Percentiles rank a stretch among this genome's conserved stretches.
Evolutionary conservation across 2,113 vertebrate species (phyloP).

Genomic region (Mesembrinibis cayennensis): DNA sequence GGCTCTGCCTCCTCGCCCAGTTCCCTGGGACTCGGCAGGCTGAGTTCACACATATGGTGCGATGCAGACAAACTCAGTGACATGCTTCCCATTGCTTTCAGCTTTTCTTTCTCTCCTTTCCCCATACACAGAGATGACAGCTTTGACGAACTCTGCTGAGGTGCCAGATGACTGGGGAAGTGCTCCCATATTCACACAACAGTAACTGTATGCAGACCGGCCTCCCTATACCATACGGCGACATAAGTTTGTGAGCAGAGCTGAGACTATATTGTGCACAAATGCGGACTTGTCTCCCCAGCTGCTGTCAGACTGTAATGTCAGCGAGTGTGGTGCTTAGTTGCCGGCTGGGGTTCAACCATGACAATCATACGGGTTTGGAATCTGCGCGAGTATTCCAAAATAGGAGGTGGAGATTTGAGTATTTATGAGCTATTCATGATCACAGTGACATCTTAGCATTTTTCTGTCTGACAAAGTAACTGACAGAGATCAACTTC

Average conservation of each 20-base stretch:
- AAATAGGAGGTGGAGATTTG: background rate
- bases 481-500: background rate
- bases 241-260: background rate
- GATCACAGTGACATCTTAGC: background rate
- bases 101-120: background rate
- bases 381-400: background rate
- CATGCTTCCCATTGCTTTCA: background rate
- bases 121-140: background rate
- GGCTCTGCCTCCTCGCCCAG: background rate
- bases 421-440: background rate
- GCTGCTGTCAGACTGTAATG: background rate
- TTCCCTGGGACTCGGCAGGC: background rate
- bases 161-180: background rate
- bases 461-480: background rate
- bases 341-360: too few relatives aligned
- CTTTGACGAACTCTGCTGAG: background rate
- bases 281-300: background rate
- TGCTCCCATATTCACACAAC: background rate
- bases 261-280: background rate
- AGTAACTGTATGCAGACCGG: background rate
- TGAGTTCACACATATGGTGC: fast-evolving
- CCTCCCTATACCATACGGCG: background rate
- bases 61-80: background rate
- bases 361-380: background rate
- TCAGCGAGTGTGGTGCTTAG: too few relatives aligned